phyloP scores from a whole-genome alignment of 64 coral and sea anemone genomes.

The Stichodactyla mertensii region DNA sequence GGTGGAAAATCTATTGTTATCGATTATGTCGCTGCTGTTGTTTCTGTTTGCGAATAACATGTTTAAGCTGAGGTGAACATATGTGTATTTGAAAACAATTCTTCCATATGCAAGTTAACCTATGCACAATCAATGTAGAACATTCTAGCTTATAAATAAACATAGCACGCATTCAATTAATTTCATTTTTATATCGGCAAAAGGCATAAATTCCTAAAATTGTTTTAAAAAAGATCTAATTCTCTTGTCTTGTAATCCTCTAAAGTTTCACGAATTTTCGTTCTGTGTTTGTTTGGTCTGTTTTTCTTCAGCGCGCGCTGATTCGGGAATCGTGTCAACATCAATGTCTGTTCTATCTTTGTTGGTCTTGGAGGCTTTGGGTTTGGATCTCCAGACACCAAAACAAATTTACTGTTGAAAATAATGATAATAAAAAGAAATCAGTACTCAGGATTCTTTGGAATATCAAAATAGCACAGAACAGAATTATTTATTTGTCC shows the following conservation, averaged over 20 bases:
- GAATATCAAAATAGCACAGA: too few relatives aligned
- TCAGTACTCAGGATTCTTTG: neutral
- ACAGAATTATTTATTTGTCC: too few relatives aligned
- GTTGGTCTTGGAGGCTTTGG: neutral
- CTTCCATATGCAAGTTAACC: too few relatives aligned
- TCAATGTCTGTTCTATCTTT: neutral
- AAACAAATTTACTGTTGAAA: neutral
- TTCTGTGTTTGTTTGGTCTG: neutral
- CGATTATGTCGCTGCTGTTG: too few relatives aligned
- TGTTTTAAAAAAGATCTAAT: neutral
- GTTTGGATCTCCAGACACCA: neutral
- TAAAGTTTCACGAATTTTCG: neutral
- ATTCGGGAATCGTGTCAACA: conserved; percentile 19
- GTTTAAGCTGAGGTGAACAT: too few relatives aligned
- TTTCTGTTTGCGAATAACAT: too few relatives aligned
- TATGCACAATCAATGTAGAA: too few relatives aligned
- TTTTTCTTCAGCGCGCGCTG: neutral
- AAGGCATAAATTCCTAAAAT: neutral
- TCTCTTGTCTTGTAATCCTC: neutral
- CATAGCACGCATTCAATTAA: neutral
- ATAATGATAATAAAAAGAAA: neutral
- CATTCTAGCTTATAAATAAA: neutral
- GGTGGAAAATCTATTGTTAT: too few relatives aligned
- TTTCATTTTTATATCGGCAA: neutral
- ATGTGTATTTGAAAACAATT: too few relatives aligned